Percentiles rank a stretch among this genome's conserved stretches.
phyloP scores from a whole-genome alignment of 2,888 invertebrate genomes.

The Leucophenga maculata region DNA sequence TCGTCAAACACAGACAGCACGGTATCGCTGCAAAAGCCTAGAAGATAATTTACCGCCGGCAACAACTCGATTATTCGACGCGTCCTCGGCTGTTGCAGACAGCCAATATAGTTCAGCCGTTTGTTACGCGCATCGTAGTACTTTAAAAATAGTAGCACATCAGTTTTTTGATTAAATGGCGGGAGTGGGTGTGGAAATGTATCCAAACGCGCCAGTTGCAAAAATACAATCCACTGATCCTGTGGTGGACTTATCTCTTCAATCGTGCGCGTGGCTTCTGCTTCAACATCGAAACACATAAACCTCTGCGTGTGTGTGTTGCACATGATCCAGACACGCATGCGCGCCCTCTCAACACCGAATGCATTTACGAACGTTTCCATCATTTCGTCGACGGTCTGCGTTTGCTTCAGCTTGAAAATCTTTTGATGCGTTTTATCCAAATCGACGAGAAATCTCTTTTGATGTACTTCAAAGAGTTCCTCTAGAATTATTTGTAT shows the following conservation, averaged over 20 bases:
- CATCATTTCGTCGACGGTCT: conserved; percentile 87
- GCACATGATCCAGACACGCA: conserved; percentile 93
- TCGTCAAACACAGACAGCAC: conserved; percentile 91
- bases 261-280: conserved; percentile 78
- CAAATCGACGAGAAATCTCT: conserved; percentile 91
- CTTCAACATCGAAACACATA: conserved; percentile 87
- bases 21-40: conserved; percentile 91
- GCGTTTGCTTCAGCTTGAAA: conserved; percentile 92
- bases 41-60: conserved; percentile 88
- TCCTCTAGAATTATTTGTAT: conserved; percentile 84
- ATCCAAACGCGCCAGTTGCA: conserved; percentile 90
- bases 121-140: conserved; percentile 95
- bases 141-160: conserved; percentile 73
- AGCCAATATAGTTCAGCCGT: conserved; percentile 96
- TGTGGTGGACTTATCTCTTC: conserved; percentile 81
- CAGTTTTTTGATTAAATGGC: conserved; percentile 92
- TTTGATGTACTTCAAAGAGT: conserved; percentile 92
- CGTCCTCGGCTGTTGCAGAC: conserved; percentile 87
- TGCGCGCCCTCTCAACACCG: conserved; percentile 88
- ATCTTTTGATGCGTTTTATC: conserved; percentile 87
- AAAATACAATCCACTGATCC: conserved; percentile 87
- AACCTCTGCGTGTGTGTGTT: conserved; percentile 79
- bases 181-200: conserved; percentile 81
- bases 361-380: conserved; percentile 90
- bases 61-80: conserved; percentile 88